Evolutionary conservation across 2,888 invertebrate genomes (phyloP).

Genomic region (Acronicta alni): DNA sequence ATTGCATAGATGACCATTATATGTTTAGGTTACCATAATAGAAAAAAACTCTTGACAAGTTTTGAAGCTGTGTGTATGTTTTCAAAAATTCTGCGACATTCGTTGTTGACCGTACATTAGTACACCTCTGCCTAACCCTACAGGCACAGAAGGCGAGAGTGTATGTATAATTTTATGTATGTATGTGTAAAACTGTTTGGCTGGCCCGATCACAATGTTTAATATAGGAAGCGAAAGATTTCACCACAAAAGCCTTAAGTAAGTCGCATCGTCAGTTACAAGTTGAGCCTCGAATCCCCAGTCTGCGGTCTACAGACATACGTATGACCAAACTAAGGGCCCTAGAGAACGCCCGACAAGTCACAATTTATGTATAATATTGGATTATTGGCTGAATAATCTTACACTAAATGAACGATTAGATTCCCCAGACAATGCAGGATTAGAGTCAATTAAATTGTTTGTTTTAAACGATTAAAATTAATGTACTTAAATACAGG

Average conservation of each 20-base stretch:
- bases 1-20: no score
- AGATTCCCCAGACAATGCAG: conserved; percentile 43
- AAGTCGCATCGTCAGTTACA: conserved; percentile 30
- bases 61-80: no score
- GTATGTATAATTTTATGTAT: no score
- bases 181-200: no score
- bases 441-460: conserved; percentile 40
- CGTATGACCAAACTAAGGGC: conserved; percentile 49
- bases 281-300: conserved; percentile 42
- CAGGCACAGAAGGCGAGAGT: no score
- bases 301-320: conserved; percentile 35
- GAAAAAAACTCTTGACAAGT: no score
- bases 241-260: conserved; percentile 9
- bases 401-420: conserved; percentile 46
- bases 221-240: conserved; percentile 2
- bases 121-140: no score
- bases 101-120: no score
- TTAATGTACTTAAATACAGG: no score
- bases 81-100: no score
- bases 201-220: no score
- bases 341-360: conserved; percentile 46
- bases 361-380: conserved; percentile 58
- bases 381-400: conserved; percentile 56
- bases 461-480: conserved; percentile 38
- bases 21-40: no score